These are phyloP conservation scores for Ptilonorhynchus violaceus DNA, from an alignment of 2,113 vertebrate species.

Conservation along the genomic window DNA sequence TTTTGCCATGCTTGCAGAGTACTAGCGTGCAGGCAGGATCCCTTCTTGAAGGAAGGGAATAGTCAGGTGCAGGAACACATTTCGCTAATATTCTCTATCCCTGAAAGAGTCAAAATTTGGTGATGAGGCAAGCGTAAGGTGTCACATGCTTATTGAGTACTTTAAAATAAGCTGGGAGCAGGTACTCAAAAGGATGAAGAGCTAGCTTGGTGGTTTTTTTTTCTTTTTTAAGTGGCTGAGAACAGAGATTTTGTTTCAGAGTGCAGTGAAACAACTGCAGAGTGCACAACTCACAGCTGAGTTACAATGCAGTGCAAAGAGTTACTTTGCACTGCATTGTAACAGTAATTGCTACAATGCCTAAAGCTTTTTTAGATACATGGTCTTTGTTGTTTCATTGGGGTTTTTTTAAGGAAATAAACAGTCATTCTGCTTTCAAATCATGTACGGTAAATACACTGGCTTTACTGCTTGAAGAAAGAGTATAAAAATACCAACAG, in stretches of 20 bases:
- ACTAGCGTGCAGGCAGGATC: not conserved
- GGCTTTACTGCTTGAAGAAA: not conserved
- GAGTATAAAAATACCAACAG: conserved; percentile 9
- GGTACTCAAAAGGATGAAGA: not conserved
- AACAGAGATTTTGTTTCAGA: conserved; percentile 4
- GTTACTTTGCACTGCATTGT: not conserved
- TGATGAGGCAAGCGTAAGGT: not conserved
- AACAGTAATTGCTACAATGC: not conserved
- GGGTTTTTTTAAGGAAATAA: not conserved
- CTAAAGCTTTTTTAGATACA: not conserved
- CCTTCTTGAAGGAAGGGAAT: not conserved
- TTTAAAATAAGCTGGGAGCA: not conserved
- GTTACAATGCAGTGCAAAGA: too few species aligned
- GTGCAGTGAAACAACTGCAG: too few species aligned
- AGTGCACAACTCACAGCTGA: too few species aligned
- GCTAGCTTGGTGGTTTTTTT: not conserved
- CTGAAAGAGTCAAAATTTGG: not conserved
- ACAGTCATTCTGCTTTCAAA: not conserved
- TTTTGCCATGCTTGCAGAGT: not conserved
- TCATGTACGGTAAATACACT: not conserved
- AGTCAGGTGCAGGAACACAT: not conserved
- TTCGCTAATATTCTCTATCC: not conserved
- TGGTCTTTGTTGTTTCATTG: not conserved
- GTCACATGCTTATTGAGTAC: not conserved
- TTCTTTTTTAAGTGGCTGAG: not conserved